Evolutionary conservation across 2,888 invertebrate species (phyloP).

Genomic region (Acrobasis repandana): DNA sequence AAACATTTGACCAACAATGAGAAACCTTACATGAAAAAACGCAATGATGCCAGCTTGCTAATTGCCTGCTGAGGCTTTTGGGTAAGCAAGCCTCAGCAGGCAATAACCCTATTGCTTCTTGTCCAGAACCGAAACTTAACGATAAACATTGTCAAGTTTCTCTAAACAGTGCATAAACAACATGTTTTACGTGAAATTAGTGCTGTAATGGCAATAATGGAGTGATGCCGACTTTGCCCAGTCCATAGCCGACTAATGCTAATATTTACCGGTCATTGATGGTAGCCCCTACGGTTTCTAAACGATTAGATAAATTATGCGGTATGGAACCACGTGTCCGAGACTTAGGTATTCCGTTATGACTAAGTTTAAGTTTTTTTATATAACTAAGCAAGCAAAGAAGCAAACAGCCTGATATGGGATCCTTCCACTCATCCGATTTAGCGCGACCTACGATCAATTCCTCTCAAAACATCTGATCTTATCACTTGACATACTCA

Average conservation of each 20-base stretch:
- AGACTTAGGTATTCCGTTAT: slow-evolving; percentile 8
- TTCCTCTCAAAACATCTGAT: no score
- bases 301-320: slow-evolving; percentile 50
- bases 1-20: no score
- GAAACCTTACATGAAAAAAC: no score
- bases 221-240: slow-evolving; percentile 22
- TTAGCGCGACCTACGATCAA: no score
- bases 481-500: no score
- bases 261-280: slow-evolving; percentile 48
- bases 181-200: slow-evolving; percentile 36
- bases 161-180: slow-evolving; percentile 1
- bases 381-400: neutral
- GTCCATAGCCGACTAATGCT: slow-evolving; percentile 28
- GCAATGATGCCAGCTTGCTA: no score
- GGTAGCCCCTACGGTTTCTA: slow-evolving; percentile 48
- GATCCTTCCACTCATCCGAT: no score
- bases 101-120: no score
- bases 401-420: no score
- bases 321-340: slow-evolving; percentile 25
- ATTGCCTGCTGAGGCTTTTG: no score
- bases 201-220: slow-evolving; percentile 46
- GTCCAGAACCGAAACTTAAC: neutral
- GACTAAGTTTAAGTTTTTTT: neutral
- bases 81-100: no score
- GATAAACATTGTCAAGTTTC: slow-evolving; percentile 1